These are phyloP conservation scores for Tenthredo amoena DNA, from an alignment of 2,888 invertebrate species.

Conservation along the genomic window DNA sequence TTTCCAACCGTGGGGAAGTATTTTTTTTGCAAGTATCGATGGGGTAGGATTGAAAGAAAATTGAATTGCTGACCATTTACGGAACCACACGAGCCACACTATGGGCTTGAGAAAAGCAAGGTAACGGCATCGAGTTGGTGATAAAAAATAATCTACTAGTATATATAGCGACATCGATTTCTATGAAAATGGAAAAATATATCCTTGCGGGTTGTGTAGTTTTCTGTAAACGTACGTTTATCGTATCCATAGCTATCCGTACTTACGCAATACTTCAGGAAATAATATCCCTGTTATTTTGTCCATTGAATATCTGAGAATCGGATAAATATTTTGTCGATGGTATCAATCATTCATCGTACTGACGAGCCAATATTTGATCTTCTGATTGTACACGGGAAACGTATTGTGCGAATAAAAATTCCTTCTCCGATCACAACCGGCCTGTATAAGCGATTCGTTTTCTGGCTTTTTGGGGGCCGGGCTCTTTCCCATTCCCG, in stretches of 20 bases:
- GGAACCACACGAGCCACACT: constrained; percentile 19
- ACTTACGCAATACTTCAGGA: background rate
- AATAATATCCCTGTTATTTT: background rate
- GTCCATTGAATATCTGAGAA: background rate
- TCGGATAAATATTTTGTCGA: background rate
- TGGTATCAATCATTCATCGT: constrained; percentile 18
- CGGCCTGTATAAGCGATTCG: background rate
- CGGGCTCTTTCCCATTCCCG: background rate
- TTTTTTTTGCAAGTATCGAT: background rate
- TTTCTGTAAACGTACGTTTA: background rate
- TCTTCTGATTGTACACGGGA: constrained; percentile 2
- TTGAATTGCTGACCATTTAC: constrained; percentile 26
- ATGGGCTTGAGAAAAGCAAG: background rate
- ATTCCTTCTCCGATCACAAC: background rate
- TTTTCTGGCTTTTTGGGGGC: background rate
- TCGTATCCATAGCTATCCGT: background rate
- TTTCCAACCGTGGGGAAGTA: background rate
- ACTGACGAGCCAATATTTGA: constrained; percentile 5
- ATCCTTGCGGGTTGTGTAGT: background rate
- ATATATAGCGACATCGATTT: background rate
- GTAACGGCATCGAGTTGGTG: background rate
- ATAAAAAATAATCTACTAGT: constrained; percentile 1
- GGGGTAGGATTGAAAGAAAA: constrained; percentile 5
- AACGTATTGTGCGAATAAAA: constrained; percentile 14
- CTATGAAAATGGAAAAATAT: background rate